phyloP scores from a whole-genome alignment of 92 coral and sea anemone genomes.

The Diadumene lineata region DNA sequence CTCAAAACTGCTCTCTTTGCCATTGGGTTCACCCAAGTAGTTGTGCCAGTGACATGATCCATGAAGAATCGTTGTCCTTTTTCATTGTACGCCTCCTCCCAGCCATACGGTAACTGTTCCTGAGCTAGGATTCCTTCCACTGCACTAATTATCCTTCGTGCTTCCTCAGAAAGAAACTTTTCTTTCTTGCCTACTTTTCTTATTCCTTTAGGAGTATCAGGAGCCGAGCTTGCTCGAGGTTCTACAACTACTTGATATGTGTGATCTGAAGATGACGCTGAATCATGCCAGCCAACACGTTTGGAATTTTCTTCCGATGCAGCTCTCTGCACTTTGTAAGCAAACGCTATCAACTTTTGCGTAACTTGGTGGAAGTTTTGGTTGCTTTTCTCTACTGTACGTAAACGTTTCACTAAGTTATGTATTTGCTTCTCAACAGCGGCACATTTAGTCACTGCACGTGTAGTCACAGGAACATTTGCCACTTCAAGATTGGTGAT shows the following conservation, averaged over 20 bases:
- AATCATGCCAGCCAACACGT: slow-evolving; percentile 2
- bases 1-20: neutral
- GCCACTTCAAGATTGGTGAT: slow-evolving; percentile 3
- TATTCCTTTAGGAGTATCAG: slow-evolving; percentile 1
- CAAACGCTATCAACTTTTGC: slow-evolving; percentile 31
- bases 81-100: slow-evolving; percentile 41
- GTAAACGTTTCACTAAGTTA: slow-evolving; percentile 23
- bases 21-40: slow-evolving; percentile 16
- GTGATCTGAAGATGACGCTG: slow-evolving; percentile 24
- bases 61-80: slow-evolving; percentile 17
- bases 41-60: slow-evolving; percentile 23
- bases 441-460: slow-evolving; percentile 20
- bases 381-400: slow-evolving; percentile 23
- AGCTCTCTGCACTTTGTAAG: slow-evolving; percentile 15
- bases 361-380: slow-evolving; percentile 18
- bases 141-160: slow-evolving; percentile 17
- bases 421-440: slow-evolving; percentile 31
- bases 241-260: slow-evolving; percentile 33
- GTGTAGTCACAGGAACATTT: slow-evolving; percentile 16
- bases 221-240: neutral
- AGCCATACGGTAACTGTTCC: slow-evolving; percentile 35
- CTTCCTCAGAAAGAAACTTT: slow-evolving; percentile 21
- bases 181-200: slow-evolving; percentile 7
- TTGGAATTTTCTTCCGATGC: slow-evolving; percentile 1
- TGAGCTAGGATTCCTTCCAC: slow-evolving; percentile 20